Conservation (phyloP, 2,113 vertebrate genomes). For the Sebastes fasciatus region DNA sequence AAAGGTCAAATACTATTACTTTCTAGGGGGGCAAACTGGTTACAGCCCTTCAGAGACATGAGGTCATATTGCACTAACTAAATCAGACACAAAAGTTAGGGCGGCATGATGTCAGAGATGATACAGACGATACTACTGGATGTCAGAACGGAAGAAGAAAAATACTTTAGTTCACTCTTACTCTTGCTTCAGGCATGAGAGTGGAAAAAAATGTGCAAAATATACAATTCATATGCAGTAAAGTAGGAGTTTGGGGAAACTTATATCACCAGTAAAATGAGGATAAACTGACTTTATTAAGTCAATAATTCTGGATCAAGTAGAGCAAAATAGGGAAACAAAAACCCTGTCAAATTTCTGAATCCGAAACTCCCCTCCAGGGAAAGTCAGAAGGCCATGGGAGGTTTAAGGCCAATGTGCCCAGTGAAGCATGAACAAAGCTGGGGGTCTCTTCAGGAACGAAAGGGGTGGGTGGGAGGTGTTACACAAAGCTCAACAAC, state of each 20-base stretch:
- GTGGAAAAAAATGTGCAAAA: not conserved
- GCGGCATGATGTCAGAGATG: constrained; percentile 1
- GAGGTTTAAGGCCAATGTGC: constrained; percentile 67
- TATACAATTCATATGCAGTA: not conserved
- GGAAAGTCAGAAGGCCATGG: constrained; percentile 50
- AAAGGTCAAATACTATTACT: not conserved
- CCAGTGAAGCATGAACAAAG: constrained; percentile 74
- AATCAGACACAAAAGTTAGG: not conserved
- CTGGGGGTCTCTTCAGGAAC: constrained; percentile 56
- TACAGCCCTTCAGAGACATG: not conserved
- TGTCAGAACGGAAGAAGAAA: not conserved
- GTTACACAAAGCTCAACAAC: constrained; percentile 70
- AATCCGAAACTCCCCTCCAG: constrained; percentile 41
- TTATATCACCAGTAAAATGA: not conserved
- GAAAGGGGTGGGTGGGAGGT: constrained; percentile 55
- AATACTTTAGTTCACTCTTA: not conserved
- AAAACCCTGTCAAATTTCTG: constrained; percentile 21
- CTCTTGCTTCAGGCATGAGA: not conserved
- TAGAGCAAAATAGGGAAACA: not conserved
- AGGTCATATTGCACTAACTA: not conserved
- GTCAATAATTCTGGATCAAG: constrained; percentile 19
- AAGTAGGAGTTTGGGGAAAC: too few relatives aligned
- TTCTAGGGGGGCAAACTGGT: not conserved
- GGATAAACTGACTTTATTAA: constrained; percentile 16
- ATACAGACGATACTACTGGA: not conserved